Percentiles rank a stretch among this genome's conserved stretches.
Evolutionary conservation across 1,140 invertebrate genomes (phyloP).

Genomic region (Tetraneura akinire): DNA sequence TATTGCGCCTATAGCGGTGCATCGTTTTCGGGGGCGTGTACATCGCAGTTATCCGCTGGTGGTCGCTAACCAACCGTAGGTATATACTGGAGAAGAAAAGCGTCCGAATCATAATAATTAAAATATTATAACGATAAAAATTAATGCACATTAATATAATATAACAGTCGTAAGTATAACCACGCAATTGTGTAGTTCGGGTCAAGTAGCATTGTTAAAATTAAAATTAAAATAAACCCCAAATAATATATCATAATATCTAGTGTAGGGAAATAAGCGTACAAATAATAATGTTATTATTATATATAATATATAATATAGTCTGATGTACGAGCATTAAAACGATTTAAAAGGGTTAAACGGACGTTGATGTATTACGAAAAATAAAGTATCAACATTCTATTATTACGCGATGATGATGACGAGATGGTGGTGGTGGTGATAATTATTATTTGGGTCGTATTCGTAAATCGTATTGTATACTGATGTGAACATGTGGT

Average conservation of each 20-base stretch:
- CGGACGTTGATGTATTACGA: constrained; percentile 21
- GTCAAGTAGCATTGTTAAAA: neutral
- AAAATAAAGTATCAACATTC: neutral
- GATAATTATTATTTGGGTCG: too few relatives aligned
- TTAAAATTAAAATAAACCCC: too few relatives aligned
- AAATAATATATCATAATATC: too few relatives aligned
- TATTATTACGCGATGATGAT: too few relatives aligned
- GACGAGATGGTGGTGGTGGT: too few relatives aligned
- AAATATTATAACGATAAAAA: too few relatives aligned
- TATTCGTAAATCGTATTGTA: too few relatives aligned
- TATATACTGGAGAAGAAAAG: neutral
- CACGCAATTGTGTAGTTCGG: neutral
- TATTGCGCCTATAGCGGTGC: neutral
- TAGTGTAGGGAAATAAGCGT: neutral
- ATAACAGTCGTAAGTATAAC: neutral
- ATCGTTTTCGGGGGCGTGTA: constrained; percentile 14
- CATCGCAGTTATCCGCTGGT: neutral
- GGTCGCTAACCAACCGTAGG: neutral
- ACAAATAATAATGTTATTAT: constrained; percentile 3
- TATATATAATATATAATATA: too few relatives aligned
- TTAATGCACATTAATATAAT: neutral
- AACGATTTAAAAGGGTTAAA: neutral
- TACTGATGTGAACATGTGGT: too few relatives aligned
- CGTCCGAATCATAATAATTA: neutral
- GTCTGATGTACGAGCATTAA: neutral